Percentiles rank a stretch among this genome's conserved stretches.
These are phyloP conservation scores for Enoplosus armatus DNA, from an alignment of 2,797 vertebrate genomes.

Conservation along the genomic window DNA sequence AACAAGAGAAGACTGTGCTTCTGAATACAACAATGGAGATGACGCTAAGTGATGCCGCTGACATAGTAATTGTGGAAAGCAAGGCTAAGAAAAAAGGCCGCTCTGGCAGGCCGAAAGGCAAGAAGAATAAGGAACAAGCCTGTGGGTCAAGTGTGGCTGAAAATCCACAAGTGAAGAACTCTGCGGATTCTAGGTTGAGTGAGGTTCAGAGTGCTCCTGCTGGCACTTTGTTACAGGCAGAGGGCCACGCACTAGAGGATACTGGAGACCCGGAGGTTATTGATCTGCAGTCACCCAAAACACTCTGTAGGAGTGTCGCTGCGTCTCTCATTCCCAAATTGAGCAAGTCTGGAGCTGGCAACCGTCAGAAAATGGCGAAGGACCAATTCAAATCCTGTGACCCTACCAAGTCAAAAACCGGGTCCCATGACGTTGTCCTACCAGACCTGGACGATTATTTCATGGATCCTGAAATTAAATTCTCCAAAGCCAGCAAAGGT, in stretches of 20 bases:
- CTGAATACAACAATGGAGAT: conserved; percentile 82
- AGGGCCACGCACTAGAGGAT: neutral
- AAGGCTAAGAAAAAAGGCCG: conserved; percentile 52
- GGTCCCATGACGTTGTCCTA: neutral
- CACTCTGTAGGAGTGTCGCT: neutral
- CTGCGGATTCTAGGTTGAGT: neutral
- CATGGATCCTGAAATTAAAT: conserved; percentile 37
- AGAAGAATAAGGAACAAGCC: conserved; percentile 27
- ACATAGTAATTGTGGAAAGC: conserved; percentile 78
- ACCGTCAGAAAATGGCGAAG: conserved; percentile 42
- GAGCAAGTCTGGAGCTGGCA: conserved; percentile 30
- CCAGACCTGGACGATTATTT: conserved; percentile 69
- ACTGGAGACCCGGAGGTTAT: neutral
- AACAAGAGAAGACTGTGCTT: conserved; percentile 71
- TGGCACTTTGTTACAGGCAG: neutral
- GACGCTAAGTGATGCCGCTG: conserved; percentile 62
- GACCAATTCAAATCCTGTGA: conserved; percentile 15
- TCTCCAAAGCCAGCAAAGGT: conserved; percentile 11
- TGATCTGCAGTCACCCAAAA: conserved; percentile 8
- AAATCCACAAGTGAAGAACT: neutral
- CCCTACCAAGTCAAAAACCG: neutral
- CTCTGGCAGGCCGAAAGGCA: conserved; percentile 26
- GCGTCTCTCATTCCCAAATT: conserved; percentile 69
- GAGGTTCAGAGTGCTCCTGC: neutral
- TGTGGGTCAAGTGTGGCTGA: neutral